These are phyloP conservation scores for Diarsia rubi DNA, from an alignment of 2,888 invertebrate species.

Conservation along the genomic window DNA sequence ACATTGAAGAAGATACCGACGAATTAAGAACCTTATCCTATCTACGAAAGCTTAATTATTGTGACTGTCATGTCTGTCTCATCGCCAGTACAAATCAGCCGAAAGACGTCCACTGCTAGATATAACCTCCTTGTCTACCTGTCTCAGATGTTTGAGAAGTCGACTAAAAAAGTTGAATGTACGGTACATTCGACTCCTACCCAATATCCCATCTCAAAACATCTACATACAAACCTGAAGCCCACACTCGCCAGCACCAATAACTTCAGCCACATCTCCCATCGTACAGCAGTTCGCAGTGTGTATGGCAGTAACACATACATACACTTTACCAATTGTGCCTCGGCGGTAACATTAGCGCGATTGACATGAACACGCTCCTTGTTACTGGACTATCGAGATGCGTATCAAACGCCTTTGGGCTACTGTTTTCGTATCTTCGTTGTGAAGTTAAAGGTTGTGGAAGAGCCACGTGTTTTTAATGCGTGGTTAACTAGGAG, in stretches of 20 bases:
- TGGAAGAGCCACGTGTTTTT: constrained; percentile 64
- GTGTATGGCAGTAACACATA: constrained; percentile 61
- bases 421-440: constrained; percentile 87
- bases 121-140: too few species aligned
- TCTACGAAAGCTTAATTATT: background rate
- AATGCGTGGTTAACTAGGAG: too few species aligned
- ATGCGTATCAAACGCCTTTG: constrained; percentile 88
- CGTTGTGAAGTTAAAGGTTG: constrained; percentile 66
- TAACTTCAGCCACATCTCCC: constrained; percentile 17
- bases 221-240: constrained; percentile 13
- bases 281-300: constrained; percentile 18
- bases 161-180: too few species aligned
- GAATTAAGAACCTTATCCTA: background rate
- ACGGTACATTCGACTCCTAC: too few species aligned
- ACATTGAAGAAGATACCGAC: background rate
- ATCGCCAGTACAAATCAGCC: too few species aligned
- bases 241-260: constrained; percentile 13
- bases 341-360: constrained; percentile 81
- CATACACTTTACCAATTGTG: constrained; percentile 70
- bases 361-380: constrained; percentile 88
- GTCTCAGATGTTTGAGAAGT: too few species aligned
- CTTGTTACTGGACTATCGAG: constrained; percentile 86
- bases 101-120: too few species aligned
- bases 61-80: background rate
- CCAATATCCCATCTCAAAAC: background rate